Conservation (phyloP, 2,888 invertebrate genomes). For the Yponomeuta plumbellus region DNA sequence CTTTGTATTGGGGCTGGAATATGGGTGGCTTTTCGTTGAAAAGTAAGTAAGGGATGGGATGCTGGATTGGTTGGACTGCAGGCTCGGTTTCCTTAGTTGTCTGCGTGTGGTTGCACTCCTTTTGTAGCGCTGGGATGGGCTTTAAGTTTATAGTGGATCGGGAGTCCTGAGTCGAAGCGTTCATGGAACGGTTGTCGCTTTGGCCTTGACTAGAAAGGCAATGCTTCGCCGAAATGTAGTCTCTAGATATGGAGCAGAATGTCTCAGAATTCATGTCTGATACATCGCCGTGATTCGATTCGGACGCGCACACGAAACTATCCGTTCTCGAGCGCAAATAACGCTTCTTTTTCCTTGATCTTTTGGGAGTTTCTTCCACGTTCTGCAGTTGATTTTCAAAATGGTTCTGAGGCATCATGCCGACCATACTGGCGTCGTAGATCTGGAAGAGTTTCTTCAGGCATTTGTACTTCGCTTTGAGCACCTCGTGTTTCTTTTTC, state of each 20-base stretch:
- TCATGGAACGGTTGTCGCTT: conserved; percentile 1
- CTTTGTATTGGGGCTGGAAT: conserved; percentile 27
- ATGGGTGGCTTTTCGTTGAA: not conserved
- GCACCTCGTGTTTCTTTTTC: conserved; percentile 63
- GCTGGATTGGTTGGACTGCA: conserved; percentile 24
- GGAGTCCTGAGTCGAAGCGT: not conserved
- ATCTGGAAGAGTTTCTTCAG: conserved; percentile 65
- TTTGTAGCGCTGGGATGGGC: not conserved
- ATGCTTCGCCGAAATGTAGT: not conserved
- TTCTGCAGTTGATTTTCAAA: conserved; percentile 20
- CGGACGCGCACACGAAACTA: conserved; percentile 51
- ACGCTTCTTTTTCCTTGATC: conserved; percentile 33
- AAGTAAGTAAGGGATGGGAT: conserved; percentile 27
- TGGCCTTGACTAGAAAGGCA: not conserved
- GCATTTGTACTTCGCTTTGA: conserved; percentile 68
- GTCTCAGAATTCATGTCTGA: not conserved
- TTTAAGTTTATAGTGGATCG: not conserved
- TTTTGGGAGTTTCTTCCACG: conserved; percentile 24
- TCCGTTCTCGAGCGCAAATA: conserved; percentile 56
- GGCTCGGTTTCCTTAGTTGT: not conserved
- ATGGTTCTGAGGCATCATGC: conserved; percentile 43
- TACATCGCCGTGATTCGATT: conserved; percentile 20
- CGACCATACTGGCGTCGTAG: conserved; percentile 62
- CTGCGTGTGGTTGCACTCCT: not conserved
- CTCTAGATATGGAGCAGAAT: not conserved